These are phyloP conservation scores for Thamnophis elegans DNA, from an alignment of 2,797 vertebrate genomes.

Conservation along the genomic window DNA sequence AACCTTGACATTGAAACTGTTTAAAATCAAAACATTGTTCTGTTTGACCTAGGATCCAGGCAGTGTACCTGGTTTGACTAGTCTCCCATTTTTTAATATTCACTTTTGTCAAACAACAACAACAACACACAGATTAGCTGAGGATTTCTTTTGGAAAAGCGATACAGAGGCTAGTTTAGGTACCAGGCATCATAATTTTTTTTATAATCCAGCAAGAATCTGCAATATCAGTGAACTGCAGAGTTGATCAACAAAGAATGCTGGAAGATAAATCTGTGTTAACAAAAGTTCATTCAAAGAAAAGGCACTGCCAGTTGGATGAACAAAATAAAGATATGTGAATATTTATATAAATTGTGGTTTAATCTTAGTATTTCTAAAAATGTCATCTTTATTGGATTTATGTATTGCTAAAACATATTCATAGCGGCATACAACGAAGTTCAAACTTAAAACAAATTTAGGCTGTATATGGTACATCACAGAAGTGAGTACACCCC, in stretches of 20 bases:
- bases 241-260: neutral
- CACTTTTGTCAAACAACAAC: neutral
- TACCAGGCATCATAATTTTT: neutral
- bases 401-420: neutral
- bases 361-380: neutral
- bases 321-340: neutral
- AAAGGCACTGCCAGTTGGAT: neutral
- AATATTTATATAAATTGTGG: neutral
- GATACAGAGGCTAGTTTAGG: neutral
- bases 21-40: neutral
- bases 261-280: neutral
- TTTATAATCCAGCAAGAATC: neutral
- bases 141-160: neutral
- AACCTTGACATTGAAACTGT: conserved; percentile 21
- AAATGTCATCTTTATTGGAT: neutral
- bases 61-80: neutral
- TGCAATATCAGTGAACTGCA: neutral
- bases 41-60: neutral
- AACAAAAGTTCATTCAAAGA: neutral
- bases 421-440: neutral
- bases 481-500: no score
- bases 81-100: neutral
- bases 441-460: neutral
- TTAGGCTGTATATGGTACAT: neutral
- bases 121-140: neutral